Base-by-base conservation (phyloP, 2,797 vertebrate genomes). In the Phalloptychus januarius region DNA sequence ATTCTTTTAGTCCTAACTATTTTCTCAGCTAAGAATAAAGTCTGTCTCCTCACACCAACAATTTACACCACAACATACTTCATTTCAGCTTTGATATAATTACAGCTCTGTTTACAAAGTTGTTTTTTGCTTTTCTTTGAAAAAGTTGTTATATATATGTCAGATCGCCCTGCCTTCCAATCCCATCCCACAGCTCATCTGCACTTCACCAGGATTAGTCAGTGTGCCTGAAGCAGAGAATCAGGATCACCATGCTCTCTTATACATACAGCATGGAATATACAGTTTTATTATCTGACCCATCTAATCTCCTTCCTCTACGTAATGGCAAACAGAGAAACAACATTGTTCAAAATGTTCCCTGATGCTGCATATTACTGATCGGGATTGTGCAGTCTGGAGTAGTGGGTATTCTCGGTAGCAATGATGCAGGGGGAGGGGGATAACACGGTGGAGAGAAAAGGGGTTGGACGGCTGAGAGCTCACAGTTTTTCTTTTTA, bases 181-280 rank as follows among this genome's bases (percentile, higher is more conserved):
- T 86, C 74, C 79, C 86, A 74, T 77, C 75, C 48, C 28, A 69
- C 36, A 78, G 70, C 82, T 90, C 84, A 90, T 91, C 65, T 87
- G 71, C 88, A 90, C 90, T 92, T 89, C 40, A 88, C 77, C 28
- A 71, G 83, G 89, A 89, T 93, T 90, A 87, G 45, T 61, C 72
- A 61, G 50, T 18, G 52, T 61, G 16, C 78, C 48, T 44, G 15
- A 72, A 50, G 40, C 54, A 13, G 45, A 81, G 61, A 76, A 85
- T 74, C 52, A 83, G 28, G 25, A 71, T 58, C n/a, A 54, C 10
- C 52, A 54, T 54, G 52, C 81, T 79, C 81, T 85, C 79, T 87
- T 74, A 76, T 50, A 58, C 40, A 71, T 4, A 63, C 33, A 28
- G 25, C 8, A 70, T 45, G 6, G 12, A 16, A 81, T 1, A 18